phyloP scores from a whole-genome alignment of 2,888 invertebrate genomes.

The Acronicta leporina region DNA sequence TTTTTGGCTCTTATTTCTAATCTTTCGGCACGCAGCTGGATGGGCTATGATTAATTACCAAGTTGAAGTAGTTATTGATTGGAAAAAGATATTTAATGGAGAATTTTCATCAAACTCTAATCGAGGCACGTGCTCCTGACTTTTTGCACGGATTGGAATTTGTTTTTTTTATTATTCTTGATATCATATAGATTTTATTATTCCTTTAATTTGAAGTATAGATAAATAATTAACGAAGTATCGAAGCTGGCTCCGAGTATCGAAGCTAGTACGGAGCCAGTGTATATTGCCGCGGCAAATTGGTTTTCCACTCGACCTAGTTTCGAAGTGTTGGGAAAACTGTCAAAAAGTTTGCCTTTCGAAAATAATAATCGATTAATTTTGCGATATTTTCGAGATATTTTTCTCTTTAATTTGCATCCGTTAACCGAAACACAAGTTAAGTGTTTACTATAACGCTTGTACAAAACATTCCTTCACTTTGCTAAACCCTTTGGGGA shows the following conservation, averaged over 20 bases:
- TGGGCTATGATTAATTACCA: constrained; percentile 10
- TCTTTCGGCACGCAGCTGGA: neutral
- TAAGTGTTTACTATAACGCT: too few relatives aligned
- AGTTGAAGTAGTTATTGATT: constrained; percentile 5
- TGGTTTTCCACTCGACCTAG: constrained; percentile 11
- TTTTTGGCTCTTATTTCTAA: constrained; percentile 1
- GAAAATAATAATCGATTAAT: neutral
- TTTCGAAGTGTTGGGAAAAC: constrained; percentile 3
- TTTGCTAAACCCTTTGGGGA: too few relatives aligned
- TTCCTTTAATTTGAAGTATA: neutral
- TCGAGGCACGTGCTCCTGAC: neutral
- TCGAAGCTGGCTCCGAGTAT: constrained; percentile 1
- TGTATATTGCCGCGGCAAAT: constrained; percentile 13
- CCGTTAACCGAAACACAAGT: too few relatives aligned
- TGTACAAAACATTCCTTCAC: too few relatives aligned
- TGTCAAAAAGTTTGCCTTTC: neutral
- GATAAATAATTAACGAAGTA: constrained; percentile 3
- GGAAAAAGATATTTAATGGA: neutral
- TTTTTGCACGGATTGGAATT: neutral
- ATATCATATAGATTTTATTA: neutral
- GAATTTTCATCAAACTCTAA: neutral
- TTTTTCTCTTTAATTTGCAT: neutral
- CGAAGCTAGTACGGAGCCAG: constrained; percentile 1
- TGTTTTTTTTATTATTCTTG: too few relatives aligned
- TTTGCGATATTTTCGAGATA: neutral